Conservation (phyloP, 2,888 invertebrate species). For the Bugula neritina region DNA sequence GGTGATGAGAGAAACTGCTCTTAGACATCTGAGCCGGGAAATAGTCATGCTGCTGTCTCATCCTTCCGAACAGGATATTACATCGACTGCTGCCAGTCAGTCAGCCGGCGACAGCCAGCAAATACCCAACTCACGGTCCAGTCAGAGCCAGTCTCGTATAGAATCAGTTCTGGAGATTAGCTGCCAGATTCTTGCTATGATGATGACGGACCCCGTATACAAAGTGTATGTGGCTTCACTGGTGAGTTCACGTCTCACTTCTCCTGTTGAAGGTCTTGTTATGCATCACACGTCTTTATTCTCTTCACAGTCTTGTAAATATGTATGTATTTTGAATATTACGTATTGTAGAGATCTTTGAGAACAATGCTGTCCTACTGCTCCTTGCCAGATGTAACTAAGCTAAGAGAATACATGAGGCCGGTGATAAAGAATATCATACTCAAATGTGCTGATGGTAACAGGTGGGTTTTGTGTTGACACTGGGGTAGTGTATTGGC, state of each 20-base stretch:
- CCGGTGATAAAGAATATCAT: constrained; percentile 53
- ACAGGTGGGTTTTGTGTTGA: constrained; percentile 47
- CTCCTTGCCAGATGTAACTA: constrained; percentile 40
- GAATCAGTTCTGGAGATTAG: constrained; percentile 47
- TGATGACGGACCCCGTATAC: constrained; percentile 55
- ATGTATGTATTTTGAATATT: too few relatives aligned
- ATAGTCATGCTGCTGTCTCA: constrained; percentile 41
- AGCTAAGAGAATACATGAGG: constrained; percentile 46
- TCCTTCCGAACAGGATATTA: constrained; percentile 30
- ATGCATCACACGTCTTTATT: too few relatives aligned
- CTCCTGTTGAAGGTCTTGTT: too few relatives aligned
- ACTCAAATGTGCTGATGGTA: constrained; percentile 54
- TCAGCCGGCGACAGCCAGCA: constrained; percentile 40
- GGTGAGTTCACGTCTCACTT: too few relatives aligned
- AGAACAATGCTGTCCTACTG: constrained; percentile 45
- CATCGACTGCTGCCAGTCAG: background rate
- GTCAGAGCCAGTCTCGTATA: constrained; percentile 33
- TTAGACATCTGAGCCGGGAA: constrained; percentile 46
- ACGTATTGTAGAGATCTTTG: constrained; percentile 43
- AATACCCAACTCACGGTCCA: constrained; percentile 36
- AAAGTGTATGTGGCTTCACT: constrained; percentile 54
- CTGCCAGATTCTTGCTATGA: constrained; percentile 50
- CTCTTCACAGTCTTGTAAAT: too few relatives aligned
- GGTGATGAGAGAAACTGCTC: constrained; percentile 50
- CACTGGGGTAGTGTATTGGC: background rate